Conservation (phyloP, 2,888 invertebrate species). For the Coleophora flavipennella region DNA sequence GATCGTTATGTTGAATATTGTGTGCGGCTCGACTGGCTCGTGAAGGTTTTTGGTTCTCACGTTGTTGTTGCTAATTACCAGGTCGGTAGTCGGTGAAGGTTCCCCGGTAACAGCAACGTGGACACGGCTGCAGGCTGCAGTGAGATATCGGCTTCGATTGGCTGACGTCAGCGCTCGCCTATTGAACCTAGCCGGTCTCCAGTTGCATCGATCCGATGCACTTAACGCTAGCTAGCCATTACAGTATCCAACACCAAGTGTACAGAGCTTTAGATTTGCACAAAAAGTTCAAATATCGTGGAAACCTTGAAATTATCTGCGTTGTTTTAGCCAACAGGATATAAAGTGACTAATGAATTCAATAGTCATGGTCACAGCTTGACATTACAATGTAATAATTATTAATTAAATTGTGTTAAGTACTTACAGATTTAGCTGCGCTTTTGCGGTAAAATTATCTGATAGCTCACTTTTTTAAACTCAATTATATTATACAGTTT, state of each 20-base stretch:
- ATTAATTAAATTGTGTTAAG: too few relatives aligned
- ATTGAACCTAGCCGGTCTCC: slow-evolving; percentile 48
- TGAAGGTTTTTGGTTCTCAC: slow-evolving; percentile 31
- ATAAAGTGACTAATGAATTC: slow-evolving; percentile 1
- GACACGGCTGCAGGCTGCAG: slow-evolving; percentile 26
- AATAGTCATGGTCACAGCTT: slow-evolving; percentile 8
- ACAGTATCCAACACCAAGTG: neutral
- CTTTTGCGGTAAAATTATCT: too few relatives aligned
- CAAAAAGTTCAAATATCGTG: neutral
- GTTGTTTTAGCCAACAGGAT: neutral
- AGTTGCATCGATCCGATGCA: slow-evolving; percentile 63
- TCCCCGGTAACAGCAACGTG: slow-evolving; percentile 47
- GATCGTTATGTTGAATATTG: slow-evolving; percentile 34
- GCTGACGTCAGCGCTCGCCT: slow-evolving; percentile 57
- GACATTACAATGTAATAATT: neutral
- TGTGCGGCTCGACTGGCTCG: neutral
- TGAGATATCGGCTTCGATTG: slow-evolving; percentile 46
- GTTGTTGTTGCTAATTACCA: slow-evolving; percentile 43
- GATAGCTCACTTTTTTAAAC: too few relatives aligned
- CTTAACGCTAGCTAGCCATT: slow-evolving; percentile 28
- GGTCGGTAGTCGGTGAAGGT: slow-evolving; percentile 69
- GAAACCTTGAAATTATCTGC: neutral
- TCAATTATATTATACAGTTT: too few relatives aligned
- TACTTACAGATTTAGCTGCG: too few relatives aligned
- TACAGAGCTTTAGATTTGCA: neutral